These are phyloP conservation scores for Amaurobius ferox DNA, from an alignment of 2,888 invertebrate species.

Conservation along the genomic window DNA sequence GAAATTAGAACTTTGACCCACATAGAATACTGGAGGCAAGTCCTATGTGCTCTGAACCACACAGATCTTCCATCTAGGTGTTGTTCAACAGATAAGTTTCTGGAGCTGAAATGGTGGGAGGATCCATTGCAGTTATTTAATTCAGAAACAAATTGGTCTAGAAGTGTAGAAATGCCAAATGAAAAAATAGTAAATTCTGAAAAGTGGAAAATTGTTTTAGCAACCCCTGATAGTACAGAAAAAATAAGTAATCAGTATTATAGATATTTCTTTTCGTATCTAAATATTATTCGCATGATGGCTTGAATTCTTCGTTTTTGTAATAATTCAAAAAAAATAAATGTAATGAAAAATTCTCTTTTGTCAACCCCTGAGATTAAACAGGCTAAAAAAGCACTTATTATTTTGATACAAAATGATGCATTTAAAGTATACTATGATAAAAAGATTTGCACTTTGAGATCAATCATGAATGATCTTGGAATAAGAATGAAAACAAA, in stretches of 20 bases:
- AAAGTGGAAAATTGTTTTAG: neutral
- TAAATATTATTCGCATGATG: neutral
- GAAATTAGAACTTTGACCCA: too few species aligned
- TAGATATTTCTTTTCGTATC: neutral
- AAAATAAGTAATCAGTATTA: neutral
- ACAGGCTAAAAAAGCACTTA: neutral
- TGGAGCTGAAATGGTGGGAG: slow-evolving; percentile 5
- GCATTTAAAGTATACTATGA: neutral
- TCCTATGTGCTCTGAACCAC: too few species aligned
- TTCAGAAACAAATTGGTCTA: neutral
- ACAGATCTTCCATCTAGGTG: too few species aligned
- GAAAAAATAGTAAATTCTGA: neutral
- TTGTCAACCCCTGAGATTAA: neutral
- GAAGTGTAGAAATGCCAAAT: neutral
- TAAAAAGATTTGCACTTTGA: neutral
- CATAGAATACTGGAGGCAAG: too few species aligned
- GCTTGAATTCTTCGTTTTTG: neutral
- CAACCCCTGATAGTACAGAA: neutral
- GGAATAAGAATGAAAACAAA: too few species aligned
- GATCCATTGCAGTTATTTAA: neutral
- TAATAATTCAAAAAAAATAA: neutral
- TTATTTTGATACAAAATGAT: neutral
- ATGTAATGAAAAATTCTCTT: neutral
- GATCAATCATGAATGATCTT: too few species aligned
- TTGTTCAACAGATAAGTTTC: too few species aligned